phyloP scores from a whole-genome alignment of 2,888 invertebrate genomes.

The Limnephilus lunatus region DNA sequence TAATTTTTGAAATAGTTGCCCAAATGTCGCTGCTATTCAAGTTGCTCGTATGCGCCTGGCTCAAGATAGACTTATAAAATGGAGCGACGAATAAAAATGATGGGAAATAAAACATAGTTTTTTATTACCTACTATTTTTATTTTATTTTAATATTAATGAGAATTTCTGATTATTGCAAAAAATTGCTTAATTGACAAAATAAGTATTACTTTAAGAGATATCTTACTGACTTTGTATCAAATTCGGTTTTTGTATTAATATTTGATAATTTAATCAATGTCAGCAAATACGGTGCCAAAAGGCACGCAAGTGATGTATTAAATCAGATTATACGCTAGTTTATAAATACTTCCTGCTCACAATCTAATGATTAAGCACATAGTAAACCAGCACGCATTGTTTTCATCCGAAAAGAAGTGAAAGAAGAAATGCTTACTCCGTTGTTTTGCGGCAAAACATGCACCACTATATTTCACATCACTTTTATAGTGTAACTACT shows the following conservation, averaged over 20 bases:
- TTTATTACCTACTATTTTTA: too few species aligned
- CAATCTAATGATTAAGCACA: conserved; percentile 35
- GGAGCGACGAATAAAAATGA: too few species aligned
- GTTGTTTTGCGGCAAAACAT: conserved; percentile 39
- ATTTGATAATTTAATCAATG: neutral
- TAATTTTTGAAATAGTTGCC: too few species aligned
- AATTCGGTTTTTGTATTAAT: neutral
- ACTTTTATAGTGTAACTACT: conserved; percentile 51
- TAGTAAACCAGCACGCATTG: conserved; percentile 29
- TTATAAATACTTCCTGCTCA: conserved; percentile 50
- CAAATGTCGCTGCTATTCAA: too few species aligned
- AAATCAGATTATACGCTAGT: conserved; percentile 45
- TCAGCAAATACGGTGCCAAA: conserved; percentile 54
- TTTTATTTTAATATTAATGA: too few species aligned
- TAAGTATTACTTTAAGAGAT: neutral
- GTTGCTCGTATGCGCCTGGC: too few species aligned
- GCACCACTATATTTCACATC: conserved; percentile 48
- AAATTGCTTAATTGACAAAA: neutral
- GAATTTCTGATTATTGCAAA: too few species aligned
- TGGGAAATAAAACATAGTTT: too few species aligned
- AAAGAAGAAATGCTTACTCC: conserved; percentile 51
- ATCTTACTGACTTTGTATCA: neutral
- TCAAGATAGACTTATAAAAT: too few species aligned
- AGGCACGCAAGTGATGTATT: conserved; percentile 35
- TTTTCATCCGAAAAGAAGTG: conserved; percentile 20